A percentile compares a stretch with the other conserved stretches of the same genome.
Evolutionary conservation across 2,797 vertebrate species (phyloP).

Genomic region (Molossus molossus): DNA sequence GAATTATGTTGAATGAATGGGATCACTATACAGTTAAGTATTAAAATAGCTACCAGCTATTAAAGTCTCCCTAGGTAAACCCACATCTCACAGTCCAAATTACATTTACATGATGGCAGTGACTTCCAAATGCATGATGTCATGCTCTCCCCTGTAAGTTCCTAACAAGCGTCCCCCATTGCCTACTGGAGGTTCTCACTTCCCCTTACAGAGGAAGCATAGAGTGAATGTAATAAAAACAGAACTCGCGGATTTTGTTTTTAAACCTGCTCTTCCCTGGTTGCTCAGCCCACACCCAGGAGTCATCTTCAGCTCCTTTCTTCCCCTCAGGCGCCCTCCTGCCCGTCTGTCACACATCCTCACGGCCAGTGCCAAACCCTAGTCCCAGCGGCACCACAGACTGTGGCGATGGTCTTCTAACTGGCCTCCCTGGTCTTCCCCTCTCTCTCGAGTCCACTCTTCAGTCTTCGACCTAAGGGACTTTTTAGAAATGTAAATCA

Average conservation of each 20-base stretch:
- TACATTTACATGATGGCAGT: no score
- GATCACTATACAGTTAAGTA: not conserved
- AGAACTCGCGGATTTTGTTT: not conserved
- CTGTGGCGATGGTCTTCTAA: not conserved
- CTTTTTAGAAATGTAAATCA: not conserved
- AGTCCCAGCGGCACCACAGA: not conserved
- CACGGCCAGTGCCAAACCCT: not conserved
- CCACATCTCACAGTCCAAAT: not conserved
- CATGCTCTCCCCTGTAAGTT: not conserved
- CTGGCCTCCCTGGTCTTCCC: not conserved
- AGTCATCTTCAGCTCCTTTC: not conserved
- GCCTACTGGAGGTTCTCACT: not conserved
- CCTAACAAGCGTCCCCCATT: not conserved
- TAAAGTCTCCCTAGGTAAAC: not conserved
- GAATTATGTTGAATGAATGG: conserved; percentile 21
- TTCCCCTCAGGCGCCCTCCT: not conserved
- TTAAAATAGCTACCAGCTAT: not conserved
- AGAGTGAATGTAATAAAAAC: not conserved
- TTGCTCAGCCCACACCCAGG: not conserved
- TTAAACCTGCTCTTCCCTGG: not conserved
- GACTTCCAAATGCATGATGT: not conserved
- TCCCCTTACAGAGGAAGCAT: not conserved
- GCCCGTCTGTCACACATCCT: not conserved
- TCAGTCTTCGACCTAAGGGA: not conserved
- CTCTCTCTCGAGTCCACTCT: not conserved